Base-by-base conservation (phyloP, 2,888 invertebrate genomes). In the Leptarthrus brevirostris region DNA sequence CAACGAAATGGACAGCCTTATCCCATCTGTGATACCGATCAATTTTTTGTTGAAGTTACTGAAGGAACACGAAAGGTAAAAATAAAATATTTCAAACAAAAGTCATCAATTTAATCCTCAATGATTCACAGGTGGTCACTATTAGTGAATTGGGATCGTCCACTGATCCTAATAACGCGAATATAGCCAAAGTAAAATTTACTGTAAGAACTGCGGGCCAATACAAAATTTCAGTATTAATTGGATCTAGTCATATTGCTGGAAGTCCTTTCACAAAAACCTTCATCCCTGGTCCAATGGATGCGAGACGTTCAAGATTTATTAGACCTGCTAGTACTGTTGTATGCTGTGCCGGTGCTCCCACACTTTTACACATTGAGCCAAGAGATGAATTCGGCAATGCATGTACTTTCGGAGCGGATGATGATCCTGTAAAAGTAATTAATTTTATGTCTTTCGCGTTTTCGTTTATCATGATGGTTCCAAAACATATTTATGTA, bases 1-100 rank as follows among this genome's bases (percentile, higher is more conserved):
- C 95, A 96, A 86, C 91, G 95, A 77, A 96, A 96, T 85, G 95
- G 96, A 22, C 94, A 95, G 83, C 94, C 96, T 78, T 97, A 96
- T 88, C 96, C 96, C 78, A 93, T 97, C 83, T 95, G 95, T 86
- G 95, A 95, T 87, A 93, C 93, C 76, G 97, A 97, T 86, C 92
- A 94, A 83, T 90, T 97, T 78, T 89, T 92, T 80, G 93, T 96
- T 78, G 92, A 93, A 86, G 94, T 97, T 80, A 91, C 92, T 73
- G 94, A 95, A 81, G 94, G 93, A 77, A 91, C 93, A 53, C 89
- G 93, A 80, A 92, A 92, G 87, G 91, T 92, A 79, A 76, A 73
- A 70, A 24, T 6, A 54, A 10, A 8, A 14, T 26, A 26, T 54
- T 40, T 20, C 1, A n/a, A 12, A n/a, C 6, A 40, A 40, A 12